Percentiles rank a stretch among this genome's conserved stretches.
Conservation (phyloP, 2,797 vertebrate genomes). For the Siniperca obscura region DNA sequence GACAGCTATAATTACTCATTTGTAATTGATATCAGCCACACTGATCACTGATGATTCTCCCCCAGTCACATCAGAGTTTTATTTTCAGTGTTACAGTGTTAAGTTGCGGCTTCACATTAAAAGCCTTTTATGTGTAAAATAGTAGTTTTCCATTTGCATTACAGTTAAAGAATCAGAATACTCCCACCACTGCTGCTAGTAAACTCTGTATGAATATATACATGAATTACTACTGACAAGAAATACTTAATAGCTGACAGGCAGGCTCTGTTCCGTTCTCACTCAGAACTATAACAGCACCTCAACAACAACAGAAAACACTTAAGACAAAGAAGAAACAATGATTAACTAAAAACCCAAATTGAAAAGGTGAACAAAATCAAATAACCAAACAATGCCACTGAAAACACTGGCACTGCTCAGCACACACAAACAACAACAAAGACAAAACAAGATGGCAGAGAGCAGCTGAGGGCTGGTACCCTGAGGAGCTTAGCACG, state of each 20-base stretch:
- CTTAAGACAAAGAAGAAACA: neutral
- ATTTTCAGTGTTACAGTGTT: constrained; percentile 6
- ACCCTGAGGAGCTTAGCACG: constrained; percentile 72
- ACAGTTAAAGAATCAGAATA: neutral
- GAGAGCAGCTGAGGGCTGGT: constrained; percentile 62
- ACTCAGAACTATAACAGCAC: neutral
- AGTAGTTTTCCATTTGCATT: neutral
- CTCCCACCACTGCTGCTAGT: neutral
- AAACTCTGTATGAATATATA: constrained; percentile 10
- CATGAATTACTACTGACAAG: constrained; percentile 8
- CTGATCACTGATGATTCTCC: neutral
- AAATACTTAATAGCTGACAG: constrained; percentile 1
- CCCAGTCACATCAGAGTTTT: neutral
- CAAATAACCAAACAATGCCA: constrained; percentile 12
- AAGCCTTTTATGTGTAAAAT: neutral
- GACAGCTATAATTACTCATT: too few species aligned
- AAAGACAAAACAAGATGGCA: constrained; percentile 66
- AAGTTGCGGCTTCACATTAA: neutral
- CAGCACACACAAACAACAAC: constrained; percentile 50
- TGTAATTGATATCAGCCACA: neutral
- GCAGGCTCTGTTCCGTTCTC: neutral
- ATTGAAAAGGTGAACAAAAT: constrained; percentile 35
- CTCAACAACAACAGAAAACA: neutral
- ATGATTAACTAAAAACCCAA: constrained; percentile 1
- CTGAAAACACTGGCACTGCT: constrained; percentile 15